These are phyloP conservation scores for Sardinella longiceps DNA, from an alignment of 2,797 vertebrate species.

Conservation along the genomic window DNA sequence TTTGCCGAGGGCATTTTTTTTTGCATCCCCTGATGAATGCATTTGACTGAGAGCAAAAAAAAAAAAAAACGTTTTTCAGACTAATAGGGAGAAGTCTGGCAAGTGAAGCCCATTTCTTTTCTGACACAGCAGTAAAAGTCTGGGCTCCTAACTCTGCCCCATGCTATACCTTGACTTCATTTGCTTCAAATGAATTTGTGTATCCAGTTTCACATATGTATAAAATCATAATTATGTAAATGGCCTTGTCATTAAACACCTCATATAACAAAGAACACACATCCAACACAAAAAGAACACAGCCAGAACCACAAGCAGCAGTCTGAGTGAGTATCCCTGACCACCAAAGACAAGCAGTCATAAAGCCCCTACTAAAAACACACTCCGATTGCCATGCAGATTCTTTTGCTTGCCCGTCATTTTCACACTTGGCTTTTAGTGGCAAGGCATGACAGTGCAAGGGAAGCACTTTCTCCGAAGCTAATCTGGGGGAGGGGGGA, in stretches of 20 bases:
- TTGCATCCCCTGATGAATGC: slow-evolving; percentile 39
- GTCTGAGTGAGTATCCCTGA: neutral
- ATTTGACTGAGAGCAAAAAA: slow-evolving; percentile 39
- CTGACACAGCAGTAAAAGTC: neutral
- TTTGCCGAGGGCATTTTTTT: neutral
- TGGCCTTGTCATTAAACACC: too few species aligned
- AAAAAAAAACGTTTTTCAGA: neutral
- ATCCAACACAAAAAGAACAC: neutral
- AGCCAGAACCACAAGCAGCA: neutral
- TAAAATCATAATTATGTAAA: neutral
- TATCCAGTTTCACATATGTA: neutral
- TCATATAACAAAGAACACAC: neutral
- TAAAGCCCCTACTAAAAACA: neutral
- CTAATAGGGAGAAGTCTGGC: slow-evolving; percentile 16
- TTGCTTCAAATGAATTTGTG: neutral
- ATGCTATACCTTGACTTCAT: neutral
- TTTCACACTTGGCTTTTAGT: slow-evolving; percentile 1
- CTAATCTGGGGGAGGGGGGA: slow-evolving; percentile 59
- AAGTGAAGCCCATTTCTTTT: neutral
- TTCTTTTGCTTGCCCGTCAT: neutral
- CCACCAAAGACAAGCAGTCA: neutral
- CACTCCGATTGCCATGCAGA: neutral
- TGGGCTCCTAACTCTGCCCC: neutral
- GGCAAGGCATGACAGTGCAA: slow-evolving; percentile 20
- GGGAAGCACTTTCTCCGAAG: slow-evolving; percentile 36